A percentile compares a stretch with the other conserved stretches of the same genome.
Evolutionary conservation across 2,113 vertebrate genomes (phyloP).

Genomic region (Heterotis niloticus): DNA sequence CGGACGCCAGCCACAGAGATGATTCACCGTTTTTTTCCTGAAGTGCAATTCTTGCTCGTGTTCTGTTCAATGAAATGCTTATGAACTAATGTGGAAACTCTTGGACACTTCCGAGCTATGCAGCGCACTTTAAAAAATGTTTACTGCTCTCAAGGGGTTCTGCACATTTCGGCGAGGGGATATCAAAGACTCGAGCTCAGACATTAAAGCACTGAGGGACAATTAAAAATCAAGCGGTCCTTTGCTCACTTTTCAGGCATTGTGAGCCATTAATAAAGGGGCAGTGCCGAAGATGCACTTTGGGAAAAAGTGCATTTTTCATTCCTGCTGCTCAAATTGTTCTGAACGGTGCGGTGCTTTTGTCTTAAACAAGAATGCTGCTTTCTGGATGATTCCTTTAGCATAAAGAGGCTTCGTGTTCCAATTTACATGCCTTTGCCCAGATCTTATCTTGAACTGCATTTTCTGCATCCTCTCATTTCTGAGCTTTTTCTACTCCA

Average conservation of each 20-base stretch:
- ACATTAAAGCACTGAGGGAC: conserved; percentile 14
- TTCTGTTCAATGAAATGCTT: conserved; percentile 19
- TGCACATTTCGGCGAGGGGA: not conserved
- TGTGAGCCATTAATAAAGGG: not conserved
- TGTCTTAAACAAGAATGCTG: not conserved
- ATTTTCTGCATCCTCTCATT: not conserved
- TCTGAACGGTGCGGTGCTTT: conserved; percentile 1
- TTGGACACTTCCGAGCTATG: conserved; percentile 11
- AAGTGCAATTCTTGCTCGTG: not conserved
- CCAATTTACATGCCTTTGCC: not conserved
- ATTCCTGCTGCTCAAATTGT: conserved; percentile 30
- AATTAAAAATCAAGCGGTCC: conserved; percentile 8
- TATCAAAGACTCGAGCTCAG: not conserved
- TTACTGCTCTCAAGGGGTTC: conserved; percentile 16
- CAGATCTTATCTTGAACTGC: not conserved
- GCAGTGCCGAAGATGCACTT: not conserved
- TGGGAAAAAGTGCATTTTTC: not conserved
- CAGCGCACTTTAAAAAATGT: conserved; percentile 5
- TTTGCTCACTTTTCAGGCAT: not conserved
- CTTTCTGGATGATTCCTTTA: not conserved
- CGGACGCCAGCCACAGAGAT: conserved; percentile 17
- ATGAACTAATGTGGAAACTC: conserved; percentile 27
- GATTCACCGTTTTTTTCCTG: conserved; percentile 24
- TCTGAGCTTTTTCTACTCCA: too few relatives aligned
- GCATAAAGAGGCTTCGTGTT: not conserved